A percentile compares a stretch with the other conserved stretches of the same genome.
Evolutionary conservation across 2,797 vertebrate species (phyloP).

Genomic region (Microhierax caerulescens): DNA sequence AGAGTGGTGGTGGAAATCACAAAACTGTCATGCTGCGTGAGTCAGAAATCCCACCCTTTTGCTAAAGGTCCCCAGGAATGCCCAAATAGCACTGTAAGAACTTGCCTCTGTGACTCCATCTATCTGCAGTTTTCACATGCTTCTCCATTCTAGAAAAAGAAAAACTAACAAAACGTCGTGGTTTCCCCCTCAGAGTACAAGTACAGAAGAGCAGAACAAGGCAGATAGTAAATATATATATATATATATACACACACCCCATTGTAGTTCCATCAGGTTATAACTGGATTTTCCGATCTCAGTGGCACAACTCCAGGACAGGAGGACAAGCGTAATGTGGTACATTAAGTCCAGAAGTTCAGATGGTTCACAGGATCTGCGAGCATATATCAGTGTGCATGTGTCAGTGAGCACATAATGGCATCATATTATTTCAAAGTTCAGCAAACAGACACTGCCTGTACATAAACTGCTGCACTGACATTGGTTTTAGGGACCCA

Average conservation of each 20-base stretch:
- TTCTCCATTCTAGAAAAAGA: background rate
- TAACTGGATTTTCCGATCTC: background rate
- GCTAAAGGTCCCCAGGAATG: background rate
- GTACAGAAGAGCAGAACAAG: background rate
- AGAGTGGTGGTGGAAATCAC: background rate
- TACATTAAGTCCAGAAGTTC: background rate
- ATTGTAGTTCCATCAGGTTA: background rate
- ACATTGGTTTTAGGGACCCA: background rate
- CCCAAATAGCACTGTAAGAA: background rate
- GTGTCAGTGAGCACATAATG: no score
- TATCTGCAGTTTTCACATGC: background rate
- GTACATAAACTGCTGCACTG: background rate
- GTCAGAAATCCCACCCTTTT: background rate
- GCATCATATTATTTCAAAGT: background rate
- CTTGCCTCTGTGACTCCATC: background rate
- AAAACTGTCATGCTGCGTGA: background rate
- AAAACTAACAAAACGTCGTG: background rate
- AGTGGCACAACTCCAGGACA: background rate
- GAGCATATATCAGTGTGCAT: no score
- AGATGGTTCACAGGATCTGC: background rate
- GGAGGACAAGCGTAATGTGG: background rate
- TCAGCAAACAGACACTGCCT: background rate
- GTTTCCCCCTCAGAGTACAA: background rate
- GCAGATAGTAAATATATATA: no score
- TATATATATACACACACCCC: no score